Conservation (phyloP, 2,113 vertebrate genomes). For the Petrocephalus microphthalmus region DNA sequence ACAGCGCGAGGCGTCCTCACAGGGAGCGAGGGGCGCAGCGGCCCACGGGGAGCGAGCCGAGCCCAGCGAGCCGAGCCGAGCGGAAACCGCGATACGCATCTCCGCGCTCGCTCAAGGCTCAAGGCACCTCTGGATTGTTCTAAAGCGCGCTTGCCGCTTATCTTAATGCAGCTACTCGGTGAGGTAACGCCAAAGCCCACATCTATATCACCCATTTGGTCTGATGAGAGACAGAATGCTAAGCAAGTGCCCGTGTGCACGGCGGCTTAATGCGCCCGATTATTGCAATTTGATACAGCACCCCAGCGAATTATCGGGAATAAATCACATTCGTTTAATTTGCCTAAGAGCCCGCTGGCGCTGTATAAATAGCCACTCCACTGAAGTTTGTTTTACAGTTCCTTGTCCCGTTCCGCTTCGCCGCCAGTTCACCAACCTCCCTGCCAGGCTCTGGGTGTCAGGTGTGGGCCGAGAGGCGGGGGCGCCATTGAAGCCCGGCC, state of each 20-base stretch:
- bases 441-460: neutral
- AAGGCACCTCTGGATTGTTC: neutral
- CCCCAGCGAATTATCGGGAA: neutral
- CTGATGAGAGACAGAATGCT: neutral
- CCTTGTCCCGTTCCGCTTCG: neutral
- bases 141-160: neutral
- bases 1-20: neutral
- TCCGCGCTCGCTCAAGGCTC: neutral
- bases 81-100: neutral
- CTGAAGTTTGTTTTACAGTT: neutral
- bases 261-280: neutral
- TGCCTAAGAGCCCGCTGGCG: neutral
- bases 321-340: neutral
- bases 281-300: slow-evolving; percentile 2
- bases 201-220: neutral
- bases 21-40: neutral
- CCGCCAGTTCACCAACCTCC: neutral
- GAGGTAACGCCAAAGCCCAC: neutral
- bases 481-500: neutral
- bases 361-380: neutral
- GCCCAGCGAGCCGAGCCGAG: neutral
- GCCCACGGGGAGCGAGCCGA: neutral
- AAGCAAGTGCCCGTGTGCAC: neutral
- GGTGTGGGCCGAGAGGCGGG: neutral
- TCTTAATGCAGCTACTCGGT: neutral